Conservation (phyloP, 2,113 vertebrate genomes). For the Hyperoodon ampullatus region DNA sequence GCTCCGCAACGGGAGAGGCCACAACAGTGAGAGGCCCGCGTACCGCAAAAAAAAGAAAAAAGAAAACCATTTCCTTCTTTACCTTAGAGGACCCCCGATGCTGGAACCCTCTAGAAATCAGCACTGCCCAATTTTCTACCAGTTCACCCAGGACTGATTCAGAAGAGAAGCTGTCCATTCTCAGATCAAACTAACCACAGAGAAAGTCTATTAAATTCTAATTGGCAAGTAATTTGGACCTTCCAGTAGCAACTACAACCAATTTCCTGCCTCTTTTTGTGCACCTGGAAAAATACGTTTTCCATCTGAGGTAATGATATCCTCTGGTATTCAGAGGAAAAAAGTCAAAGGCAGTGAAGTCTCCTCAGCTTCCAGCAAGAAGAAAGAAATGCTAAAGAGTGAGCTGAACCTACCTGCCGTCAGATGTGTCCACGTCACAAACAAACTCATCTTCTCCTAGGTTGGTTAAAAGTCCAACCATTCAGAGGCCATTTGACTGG, state of each 20-base stretch:
- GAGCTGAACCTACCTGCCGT: constrained; percentile 46
- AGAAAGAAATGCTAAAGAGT: neutral
- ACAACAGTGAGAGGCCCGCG: no score
- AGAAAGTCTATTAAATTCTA: constrained; percentile 77
- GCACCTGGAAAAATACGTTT: constrained; percentile 73
- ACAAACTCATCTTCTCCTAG: constrained; percentile 59
- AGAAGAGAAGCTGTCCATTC: constrained; percentile 75
- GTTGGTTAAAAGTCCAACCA: constrained; percentile 66
- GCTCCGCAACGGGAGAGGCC: no score
- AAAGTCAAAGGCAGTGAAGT: neutral
- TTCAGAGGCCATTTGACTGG: constrained; percentile 70
- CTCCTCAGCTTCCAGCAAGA: neutral
- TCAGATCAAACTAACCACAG: constrained; percentile 77
- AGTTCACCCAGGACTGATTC: constrained; percentile 71
- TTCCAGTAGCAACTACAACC: constrained; percentile 40
- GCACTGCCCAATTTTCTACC: constrained; percentile 55
- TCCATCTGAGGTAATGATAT: constrained; percentile 63
- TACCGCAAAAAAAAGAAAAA: neutral
- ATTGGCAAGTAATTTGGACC: constrained; percentile 77
- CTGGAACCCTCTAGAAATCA: constrained; percentile 67
- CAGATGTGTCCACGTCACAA: constrained; percentile 68
- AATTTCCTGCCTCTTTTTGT: constrained; percentile 75
- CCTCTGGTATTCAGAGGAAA: constrained; percentile 29
- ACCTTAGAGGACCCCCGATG: constrained; percentile 66
- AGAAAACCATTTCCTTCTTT: constrained; percentile 57